Evolutionary conservation across 2,888 invertebrate species (phyloP).

Genomic region (Ernsta delagoae): DNA sequence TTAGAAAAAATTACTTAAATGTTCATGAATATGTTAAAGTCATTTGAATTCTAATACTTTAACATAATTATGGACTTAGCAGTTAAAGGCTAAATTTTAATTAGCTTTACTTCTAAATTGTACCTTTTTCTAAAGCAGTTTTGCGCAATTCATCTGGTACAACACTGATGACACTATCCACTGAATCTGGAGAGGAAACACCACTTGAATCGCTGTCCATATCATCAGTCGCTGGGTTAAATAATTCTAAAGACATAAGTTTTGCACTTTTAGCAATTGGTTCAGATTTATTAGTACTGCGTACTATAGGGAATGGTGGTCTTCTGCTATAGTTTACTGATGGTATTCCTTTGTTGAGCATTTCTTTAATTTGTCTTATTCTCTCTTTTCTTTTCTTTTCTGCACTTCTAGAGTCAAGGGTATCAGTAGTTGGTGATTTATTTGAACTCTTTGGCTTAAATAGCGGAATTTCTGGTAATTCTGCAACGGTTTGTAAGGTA

Average conservation of each 20-base stretch:
- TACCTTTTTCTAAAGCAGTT: conserved; percentile 74
- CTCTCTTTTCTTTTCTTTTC: conserved; percentile 86
- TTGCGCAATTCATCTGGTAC: conserved; percentile 86
- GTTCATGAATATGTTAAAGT: too few relatives aligned
- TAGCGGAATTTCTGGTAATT: conserved; percentile 86
- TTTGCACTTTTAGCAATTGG: conserved; percentile 89
- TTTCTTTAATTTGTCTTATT: conserved; percentile 88
- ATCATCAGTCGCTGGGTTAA: conserved; percentile 96
- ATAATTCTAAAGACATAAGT: conserved; percentile 91
- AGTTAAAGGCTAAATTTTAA: too few relatives aligned
- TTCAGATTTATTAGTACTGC: conserved; percentile 86
- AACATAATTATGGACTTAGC: too few relatives aligned
- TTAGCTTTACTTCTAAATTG: too few relatives aligned
- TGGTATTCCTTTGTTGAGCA: conserved; percentile 88
- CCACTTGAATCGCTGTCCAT: conserved; percentile 95
- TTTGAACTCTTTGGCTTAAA: conserved; percentile 72
- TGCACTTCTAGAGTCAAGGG: conserved; percentile 71
- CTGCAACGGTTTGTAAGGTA: conserved; percentile 86
- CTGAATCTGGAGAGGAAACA: conserved; percentile 94
- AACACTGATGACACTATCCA: conserved; percentile 93
- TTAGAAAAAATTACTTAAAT: too few relatives aligned
- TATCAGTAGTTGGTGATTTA: conserved; percentile 65
- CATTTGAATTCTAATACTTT: too few relatives aligned
- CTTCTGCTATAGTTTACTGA: conserved; percentile 79
- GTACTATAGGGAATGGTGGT: conserved; percentile 88